phyloP scores from a whole-genome alignment of 2,888 invertebrate species.

The Volucella inanis region DNA sequence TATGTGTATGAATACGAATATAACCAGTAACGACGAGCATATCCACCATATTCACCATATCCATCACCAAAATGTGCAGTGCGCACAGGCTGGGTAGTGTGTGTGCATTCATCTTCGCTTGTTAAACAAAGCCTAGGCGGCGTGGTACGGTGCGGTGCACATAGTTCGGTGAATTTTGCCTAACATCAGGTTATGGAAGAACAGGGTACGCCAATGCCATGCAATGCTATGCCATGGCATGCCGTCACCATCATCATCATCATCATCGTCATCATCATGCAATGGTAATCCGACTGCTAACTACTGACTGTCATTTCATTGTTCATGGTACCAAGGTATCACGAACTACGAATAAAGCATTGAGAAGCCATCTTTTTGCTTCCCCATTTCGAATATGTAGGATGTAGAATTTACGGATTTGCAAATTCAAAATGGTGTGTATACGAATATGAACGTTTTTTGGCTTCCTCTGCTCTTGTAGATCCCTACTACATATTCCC shows the following conservation, averaged over 20 bases:
- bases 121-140: slow-evolving; percentile 55
- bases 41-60: neutral
- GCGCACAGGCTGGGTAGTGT: neutral
- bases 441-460: neutral
- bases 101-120: slow-evolving; percentile 44
- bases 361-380: slow-evolving; percentile 4
- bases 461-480: slow-evolving; percentile 8
- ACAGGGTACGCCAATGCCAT: slow-evolving; percentile 13
- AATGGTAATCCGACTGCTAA: slow-evolving; percentile 48
- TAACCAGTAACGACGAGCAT: neutral
- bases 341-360: neutral
- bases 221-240: no score
- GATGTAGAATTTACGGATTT: slow-evolving; percentile 17
- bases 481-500: slow-evolving; percentile 6
- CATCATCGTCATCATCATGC: slow-evolving; percentile 42
- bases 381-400: neutral
- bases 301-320: slow-evolving; percentile 42
- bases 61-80: neutral
- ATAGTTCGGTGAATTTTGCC: slow-evolving; percentile 25
- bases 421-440: slow-evolving; percentile 36
- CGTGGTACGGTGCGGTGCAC: slow-evolving; percentile 15
- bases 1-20: neutral
- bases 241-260: neutral
- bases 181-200: neutral
- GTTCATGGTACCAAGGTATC: slow-evolving; percentile 9